phyloP scores from a whole-genome alignment of 2,888 invertebrate genomes.

The Protophormia terraenovae region DNA sequence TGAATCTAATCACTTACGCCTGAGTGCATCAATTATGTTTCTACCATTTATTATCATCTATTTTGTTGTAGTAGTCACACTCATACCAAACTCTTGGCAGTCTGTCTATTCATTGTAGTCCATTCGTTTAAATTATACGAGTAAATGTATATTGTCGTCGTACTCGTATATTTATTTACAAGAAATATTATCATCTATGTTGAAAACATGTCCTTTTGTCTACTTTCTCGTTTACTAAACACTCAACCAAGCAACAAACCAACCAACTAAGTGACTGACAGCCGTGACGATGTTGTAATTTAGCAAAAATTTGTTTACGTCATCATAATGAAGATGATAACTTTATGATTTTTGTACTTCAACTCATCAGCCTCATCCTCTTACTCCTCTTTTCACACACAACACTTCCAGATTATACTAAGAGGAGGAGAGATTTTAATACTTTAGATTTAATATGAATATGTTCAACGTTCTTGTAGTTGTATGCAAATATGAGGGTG shows the following conservation, averaged over 20 bases:
- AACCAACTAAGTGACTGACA: slow-evolving; percentile 64
- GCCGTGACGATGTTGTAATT: slow-evolving; percentile 73
- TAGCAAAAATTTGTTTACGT: slow-evolving; percentile 78
- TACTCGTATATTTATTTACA: too few species aligned
- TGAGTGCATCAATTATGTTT: slow-evolving; percentile 81
- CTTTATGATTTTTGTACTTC: slow-evolving; percentile 71
- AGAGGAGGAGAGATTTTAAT: slow-evolving; percentile 28
- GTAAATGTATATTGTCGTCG: background rate
- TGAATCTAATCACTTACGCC: slow-evolving; percentile 81
- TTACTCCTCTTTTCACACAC: slow-evolving; percentile 6
- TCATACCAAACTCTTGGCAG: background rate
- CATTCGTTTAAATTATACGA: background rate
- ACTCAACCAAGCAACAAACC: background rate
- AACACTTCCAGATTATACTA: background rate
- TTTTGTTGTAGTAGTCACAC: slow-evolving; percentile 50
- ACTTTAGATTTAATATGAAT: slow-evolving; percentile 45
- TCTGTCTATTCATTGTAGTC: background rate
- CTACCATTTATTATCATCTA: slow-evolving; percentile 74
- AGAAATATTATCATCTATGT: slow-evolving; percentile 8
- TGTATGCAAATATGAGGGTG: slow-evolving; percentile 49
- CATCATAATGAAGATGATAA: slow-evolving; percentile 76
- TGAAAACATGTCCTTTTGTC: slow-evolving; percentile 39
- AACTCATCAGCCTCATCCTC: slow-evolving; percentile 1
- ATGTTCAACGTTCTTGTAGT: background rate
- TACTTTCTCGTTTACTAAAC: slow-evolving; percentile 18